Evolutionary conservation across 2,113 vertebrate species (phyloP), one percentile per base, ranked within the genome.

Genomic region (Oxyura jamaicensis): DNA sequence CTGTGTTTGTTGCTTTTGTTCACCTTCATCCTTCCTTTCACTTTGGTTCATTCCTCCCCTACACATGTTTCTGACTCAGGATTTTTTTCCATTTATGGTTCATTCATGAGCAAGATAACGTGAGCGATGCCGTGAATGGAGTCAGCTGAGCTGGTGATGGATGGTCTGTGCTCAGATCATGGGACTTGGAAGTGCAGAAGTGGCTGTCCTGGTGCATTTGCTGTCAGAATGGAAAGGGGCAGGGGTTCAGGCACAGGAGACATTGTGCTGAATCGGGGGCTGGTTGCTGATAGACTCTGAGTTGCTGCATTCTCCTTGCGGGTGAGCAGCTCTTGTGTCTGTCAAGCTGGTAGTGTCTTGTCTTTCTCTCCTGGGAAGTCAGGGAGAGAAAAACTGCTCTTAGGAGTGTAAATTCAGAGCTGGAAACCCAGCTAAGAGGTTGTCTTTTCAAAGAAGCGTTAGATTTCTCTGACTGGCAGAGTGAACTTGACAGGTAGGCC

Each of bases 21-120:
- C 71, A 89, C 53, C 26, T 93, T 92, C 74, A 41, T 80, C 58
- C 19, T 66, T 90, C n/a, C 52, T 13, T 73, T 82, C 18, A 20
- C 75, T 85, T 78, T 41, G 74, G 66, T 48, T 86, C 74, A 36
- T 93, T 93, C 82, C 86, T 93, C 72, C 31, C 17, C 35, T 92
- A 63, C 69, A 69, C 88, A 90, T 91, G 81, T 83, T 95, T 91
- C 73, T 90, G 79, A 93, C 82, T 94, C 62, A 65, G 71, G 76
- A 96, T 52, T 82, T 72, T n/a, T 79, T 67, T 82, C 80, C 56
- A 41, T 85, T 80, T 80, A 41, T 75, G 42, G 25, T 72, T 93
- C 46, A 83, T 95, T 92, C 91, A 90, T n/a, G 33, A 94, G 39
- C 69, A 76, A 59, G 56, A 67, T 72, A 59, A 86, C 50, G 35